Evolutionary conservation across 2,797 vertebrate genomes (phyloP), one percentile per base, ranked within the genome.

Genomic region (Anomalospiza imberbis): DNA sequence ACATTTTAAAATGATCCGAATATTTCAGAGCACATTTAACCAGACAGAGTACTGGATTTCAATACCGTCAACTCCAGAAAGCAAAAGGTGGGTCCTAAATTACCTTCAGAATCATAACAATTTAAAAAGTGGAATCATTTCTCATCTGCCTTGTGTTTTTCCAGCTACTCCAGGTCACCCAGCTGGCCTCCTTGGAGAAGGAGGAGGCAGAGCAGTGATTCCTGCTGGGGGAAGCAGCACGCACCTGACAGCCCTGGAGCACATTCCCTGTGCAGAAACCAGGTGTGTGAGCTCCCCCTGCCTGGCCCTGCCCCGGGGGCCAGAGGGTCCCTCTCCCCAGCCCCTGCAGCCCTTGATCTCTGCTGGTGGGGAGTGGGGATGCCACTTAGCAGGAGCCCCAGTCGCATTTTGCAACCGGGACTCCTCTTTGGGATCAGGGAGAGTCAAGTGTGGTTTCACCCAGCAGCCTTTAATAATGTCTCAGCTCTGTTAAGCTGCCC

Each of bases 1-100:
- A 84, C 90, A 88, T 90, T 91, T 92, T 85, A 29, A 95, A 95
- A 94, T 88, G 73, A 94, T 90, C 73, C n/a, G 88, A 96, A 86
- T 95, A 91, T 91, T 96, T 96, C 92, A 93, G 88, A 91, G 85
- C 1, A 2, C 38, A 17, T 84, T 96, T 95, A 94, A 84, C 12
- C 28, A 94, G 92, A 44, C 83, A 77, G 36, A 90, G 38, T 79
- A 95, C 92, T 73, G 89, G 92, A 94, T 96, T 95, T 96, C 95
- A 82, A 81, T 91, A 88, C 66, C 1, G 4, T 88, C 89, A 51
- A 34, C 75, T 76, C 82, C 32, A 55, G 88, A 93, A 95, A 92
- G 67, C 76, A 76, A 87, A 82, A 95, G 72, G 85, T 10, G 9
- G 66, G 42, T 70, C 83, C 82, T 89, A 96, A 89, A 96, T 96